Base-by-base conservation (phyloP, 2,113 vertebrate genomes). In the Sturnus vulgaris region DNA sequence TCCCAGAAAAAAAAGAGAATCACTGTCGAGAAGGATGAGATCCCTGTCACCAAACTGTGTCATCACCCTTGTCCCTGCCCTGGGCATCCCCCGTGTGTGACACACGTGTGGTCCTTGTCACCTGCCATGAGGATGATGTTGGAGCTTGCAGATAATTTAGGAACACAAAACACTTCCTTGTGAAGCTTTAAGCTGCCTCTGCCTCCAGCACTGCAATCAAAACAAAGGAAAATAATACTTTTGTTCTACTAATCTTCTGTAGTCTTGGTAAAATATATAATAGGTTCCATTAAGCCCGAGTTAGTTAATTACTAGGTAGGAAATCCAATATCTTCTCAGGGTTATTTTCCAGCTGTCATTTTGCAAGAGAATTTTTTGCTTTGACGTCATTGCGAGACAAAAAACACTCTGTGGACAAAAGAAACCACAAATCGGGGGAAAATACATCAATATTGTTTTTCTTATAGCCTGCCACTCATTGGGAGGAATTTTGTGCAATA, bases 341-440 rank as follows among this genome's bases (percentile, higher is more conserved):
- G 91, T 93, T 95, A 82, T 95, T 97, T 97, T 97, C 97, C 96
- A 95, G 87, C 69, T 95, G 90, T 94, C 91, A 95, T 90, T 94
- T 82, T 94, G 85, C 71, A 46, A 30, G 79, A 94, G 76, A 89
- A 92, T 95, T 97, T 96, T 96, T 79, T 76, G 83, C 90, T 97
- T 97, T 97, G 96, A 95, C 85, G 77, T 97, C 96, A 97, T 3
- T 69, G 53, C 92, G 60, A 96, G 86, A 85, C 91, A 88, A 95
- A 94, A 96, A 90, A 76, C 76, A 89, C 81, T 82, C 84, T 88
- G 88, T 42, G 95, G 88, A 96, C 89, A 88, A 95, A 88, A 37
- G 92, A 91, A 93, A 81, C 94, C 87, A 68, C 92, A 85, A 71
- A 63, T 31, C 55, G 76, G n/a, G 93, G 27, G 49, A n/a, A 92